A percentile compares a stretch with the other conserved stretches of the same genome.
These are phyloP conservation scores for Trididemnum nubilum DNA, from an alignment of 23 tunicate genomes.

Conservation along the genomic window DNA sequence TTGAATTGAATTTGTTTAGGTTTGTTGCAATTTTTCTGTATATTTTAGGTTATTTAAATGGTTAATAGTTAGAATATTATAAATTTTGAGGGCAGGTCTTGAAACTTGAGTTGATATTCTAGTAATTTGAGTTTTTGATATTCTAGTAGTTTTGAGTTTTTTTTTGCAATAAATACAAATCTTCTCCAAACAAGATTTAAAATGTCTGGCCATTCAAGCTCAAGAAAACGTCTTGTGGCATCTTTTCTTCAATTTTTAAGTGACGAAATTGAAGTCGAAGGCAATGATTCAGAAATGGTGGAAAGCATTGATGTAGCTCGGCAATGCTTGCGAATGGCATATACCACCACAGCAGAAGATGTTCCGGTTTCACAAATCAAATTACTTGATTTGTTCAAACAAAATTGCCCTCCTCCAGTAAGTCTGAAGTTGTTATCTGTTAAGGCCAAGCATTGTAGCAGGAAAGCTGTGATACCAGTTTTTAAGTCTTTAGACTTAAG, in stretches of 20 bases:
- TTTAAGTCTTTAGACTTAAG: background rate
- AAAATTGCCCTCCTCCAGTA: constrained; percentile 79
- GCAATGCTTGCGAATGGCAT: constrained; percentile 85
- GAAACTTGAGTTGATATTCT: no score
- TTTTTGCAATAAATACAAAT: no score
- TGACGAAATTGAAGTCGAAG: constrained; percentile 63
- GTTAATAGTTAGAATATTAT: no score
- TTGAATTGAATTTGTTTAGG: no score
- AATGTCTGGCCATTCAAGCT: background rate
- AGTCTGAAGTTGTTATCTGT: no score
- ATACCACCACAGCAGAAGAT: constrained; percentile 66
- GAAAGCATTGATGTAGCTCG: constrained; percentile 86
- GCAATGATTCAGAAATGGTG: constrained; percentile 54
- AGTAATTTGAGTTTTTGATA: no score
- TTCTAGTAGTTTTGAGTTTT: no score
- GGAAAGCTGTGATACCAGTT: background rate
- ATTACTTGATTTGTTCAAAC: constrained; percentile 48
- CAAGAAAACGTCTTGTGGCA: constrained; percentile 56
- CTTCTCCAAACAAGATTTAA: no score
- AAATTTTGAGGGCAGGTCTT: no score
- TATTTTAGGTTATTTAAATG: no score
- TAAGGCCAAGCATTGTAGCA: no score
- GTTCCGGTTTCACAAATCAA: constrained; percentile 44
- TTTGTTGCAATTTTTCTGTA: no score
- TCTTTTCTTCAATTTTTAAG: constrained; percentile 71